These are phyloP conservation scores for Gryllus longicercus DNA, from an alignment of 2,888 invertebrate species.

Conservation along the genomic window DNA sequence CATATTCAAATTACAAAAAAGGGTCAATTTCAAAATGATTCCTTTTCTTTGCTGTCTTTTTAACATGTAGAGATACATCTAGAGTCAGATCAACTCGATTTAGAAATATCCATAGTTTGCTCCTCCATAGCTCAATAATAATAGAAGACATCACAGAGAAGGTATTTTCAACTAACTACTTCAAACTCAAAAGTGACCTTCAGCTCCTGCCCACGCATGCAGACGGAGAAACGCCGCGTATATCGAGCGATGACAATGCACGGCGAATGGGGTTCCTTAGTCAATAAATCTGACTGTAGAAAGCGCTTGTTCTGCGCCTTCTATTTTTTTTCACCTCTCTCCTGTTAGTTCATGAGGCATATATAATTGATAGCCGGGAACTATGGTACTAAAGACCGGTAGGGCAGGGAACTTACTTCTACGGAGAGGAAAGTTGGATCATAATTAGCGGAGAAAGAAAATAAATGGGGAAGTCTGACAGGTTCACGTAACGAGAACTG, in stretches of 20 bases:
- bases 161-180: too few relatives aligned
- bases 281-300: not conserved
- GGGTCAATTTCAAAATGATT: too few relatives aligned
- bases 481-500: too few relatives aligned
- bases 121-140: too few relatives aligned
- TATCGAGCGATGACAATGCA: slow-evolving; percentile 3
- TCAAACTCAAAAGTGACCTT: not conserved
- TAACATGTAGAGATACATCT: too few relatives aligned
- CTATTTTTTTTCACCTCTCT: not conserved
- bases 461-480: too few relatives aligned
- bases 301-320: not conserved
- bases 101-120: too few relatives aligned
- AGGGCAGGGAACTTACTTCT: not conserved
- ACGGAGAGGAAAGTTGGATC: not conserved
- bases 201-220: not conserved
- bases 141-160: too few relatives aligned
- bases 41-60: too few relatives aligned
- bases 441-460: too few relatives aligned
- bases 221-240: not conserved
- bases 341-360: not conserved
- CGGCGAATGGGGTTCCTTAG: not conserved
- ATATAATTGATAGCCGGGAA: slow-evolving; percentile 1
- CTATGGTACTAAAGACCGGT: not conserved
- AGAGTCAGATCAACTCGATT: too few relatives aligned
- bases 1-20: too few relatives aligned